Percentiles rank a stretch among this genome's conserved stretches.
These are phyloP conservation scores for Oophaga pumilio DNA, from an alignment of 2,113 vertebrate species.

Conservation along the genomic window DNA sequence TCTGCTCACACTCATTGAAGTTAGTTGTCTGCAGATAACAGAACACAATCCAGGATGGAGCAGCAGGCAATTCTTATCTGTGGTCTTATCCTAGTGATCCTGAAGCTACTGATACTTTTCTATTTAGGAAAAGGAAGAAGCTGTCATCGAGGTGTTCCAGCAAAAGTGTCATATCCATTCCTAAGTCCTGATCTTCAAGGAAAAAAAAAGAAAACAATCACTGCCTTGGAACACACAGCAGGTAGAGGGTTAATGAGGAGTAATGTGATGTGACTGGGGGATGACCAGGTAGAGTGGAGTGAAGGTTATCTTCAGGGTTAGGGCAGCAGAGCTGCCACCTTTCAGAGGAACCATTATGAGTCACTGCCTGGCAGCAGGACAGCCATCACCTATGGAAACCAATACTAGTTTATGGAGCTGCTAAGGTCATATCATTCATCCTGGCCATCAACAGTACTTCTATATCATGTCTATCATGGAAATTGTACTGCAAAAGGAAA, in stretches of 20 bases:
- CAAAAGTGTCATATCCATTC: conserved; percentile 67
- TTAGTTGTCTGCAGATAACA: neutral
- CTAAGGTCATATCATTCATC: neutral
- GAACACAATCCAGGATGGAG: neutral
- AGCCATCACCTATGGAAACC: neutral
- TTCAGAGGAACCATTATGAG: neutral
- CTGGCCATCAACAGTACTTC: neutral
- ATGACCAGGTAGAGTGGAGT: neutral
- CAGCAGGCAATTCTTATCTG: conserved; percentile 43
- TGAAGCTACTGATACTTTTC: conserved; percentile 60
- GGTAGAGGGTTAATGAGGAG: neutral
- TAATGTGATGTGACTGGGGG: neutral
- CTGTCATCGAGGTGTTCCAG: conserved; percentile 65
- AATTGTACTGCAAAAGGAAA: neutral
- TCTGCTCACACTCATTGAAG: neutral
- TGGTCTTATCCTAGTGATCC: conserved; percentile 46
- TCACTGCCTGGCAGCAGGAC: neutral
- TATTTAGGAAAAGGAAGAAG: conserved; percentile 60
- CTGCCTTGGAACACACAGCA: neutral
- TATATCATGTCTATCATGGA: neutral
- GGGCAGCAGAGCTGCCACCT: neutral
- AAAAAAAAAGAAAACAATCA: neutral
- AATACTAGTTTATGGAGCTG: neutral
- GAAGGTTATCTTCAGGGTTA: neutral
- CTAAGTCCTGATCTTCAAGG: conserved; percentile 53